Evolutionary conservation across 2,797 vertebrate genomes (phyloP).

Genomic region (Thamnophis elegans): DNA sequence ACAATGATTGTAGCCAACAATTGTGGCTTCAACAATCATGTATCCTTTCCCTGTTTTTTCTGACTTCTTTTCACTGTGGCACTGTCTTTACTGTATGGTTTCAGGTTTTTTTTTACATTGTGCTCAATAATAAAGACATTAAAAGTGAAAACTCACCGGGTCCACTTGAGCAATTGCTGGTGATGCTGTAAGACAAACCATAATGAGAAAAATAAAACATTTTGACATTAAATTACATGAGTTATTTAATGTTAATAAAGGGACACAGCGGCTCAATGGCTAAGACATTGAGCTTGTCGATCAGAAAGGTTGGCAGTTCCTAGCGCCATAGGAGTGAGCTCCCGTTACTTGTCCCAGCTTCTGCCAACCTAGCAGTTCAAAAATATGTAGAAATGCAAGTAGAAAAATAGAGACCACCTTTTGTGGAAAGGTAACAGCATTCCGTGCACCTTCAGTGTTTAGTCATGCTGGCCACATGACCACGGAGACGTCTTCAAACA

Average conservation of each 20-base stretch:
- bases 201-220: neutral
- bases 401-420: too few species aligned
- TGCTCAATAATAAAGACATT: neutral
- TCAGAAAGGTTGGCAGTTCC: too few species aligned
- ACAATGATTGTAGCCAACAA: neutral
- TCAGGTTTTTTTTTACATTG: neutral
- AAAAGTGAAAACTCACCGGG: neutral
- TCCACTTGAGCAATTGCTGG: neutral
- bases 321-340: too few species aligned
- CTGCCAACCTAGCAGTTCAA: too few species aligned
- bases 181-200: slow-evolving; percentile 7
- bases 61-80: neutral
- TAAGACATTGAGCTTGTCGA: too few species aligned
- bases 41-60: neutral
- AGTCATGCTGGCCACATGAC: too few species aligned
- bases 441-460: too few species aligned
- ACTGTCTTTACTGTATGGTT: neutral
- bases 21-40: neutral
- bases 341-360: too few species aligned
- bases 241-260: neutral
- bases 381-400: too few species aligned
- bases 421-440: too few species aligned
- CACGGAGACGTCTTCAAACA: too few species aligned
- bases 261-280: too few species aligned
- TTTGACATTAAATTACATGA: neutral